Evolutionary conservation across 2,113 vertebrate genomes (phyloP).

Genomic region (Phodopus roborovskii): DNA sequence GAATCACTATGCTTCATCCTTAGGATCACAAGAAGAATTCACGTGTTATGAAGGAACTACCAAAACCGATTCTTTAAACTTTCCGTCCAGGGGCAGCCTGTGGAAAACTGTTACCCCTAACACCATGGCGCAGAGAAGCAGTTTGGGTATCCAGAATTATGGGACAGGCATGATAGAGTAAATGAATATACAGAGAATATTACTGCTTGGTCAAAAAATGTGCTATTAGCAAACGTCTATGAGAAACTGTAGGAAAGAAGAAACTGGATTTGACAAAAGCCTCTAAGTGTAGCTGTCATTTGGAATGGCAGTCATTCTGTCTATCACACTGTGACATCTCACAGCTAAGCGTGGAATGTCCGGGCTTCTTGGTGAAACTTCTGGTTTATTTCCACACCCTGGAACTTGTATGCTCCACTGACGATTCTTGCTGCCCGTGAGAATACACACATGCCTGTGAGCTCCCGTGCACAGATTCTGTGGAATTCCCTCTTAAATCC

Average conservation of each 20-base stretch:
- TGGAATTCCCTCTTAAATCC: not conserved
- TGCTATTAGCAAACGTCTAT: not conserved
- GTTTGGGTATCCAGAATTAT: not conserved
- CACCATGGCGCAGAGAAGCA: not conserved
- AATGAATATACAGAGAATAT: not conserved
- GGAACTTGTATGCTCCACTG: not conserved
- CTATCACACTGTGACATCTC: not conserved
- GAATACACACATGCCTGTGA: not conserved
- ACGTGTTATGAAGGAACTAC: not conserved
- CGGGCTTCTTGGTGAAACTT: not conserved
- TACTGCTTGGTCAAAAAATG: not conserved
- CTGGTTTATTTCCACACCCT: not conserved
- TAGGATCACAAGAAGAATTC: not conserved
- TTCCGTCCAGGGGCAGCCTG: not conserved
- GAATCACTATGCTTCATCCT: not conserved
- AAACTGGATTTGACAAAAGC: not conserved
- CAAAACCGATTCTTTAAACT: not conserved
- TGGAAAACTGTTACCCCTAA: not conserved
- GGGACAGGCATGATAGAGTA: not conserved
- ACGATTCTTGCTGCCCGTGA: not conserved
- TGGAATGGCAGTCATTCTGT: not conserved
- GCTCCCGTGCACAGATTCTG: fast-evolving
- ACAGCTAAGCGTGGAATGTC: not conserved
- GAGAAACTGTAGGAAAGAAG: not conserved
- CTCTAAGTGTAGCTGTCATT: not conserved